These are phyloP conservation scores for Murina feae DNA, from an alignment of 2,113 vertebrate genomes.

Conservation along the genomic window DNA sequence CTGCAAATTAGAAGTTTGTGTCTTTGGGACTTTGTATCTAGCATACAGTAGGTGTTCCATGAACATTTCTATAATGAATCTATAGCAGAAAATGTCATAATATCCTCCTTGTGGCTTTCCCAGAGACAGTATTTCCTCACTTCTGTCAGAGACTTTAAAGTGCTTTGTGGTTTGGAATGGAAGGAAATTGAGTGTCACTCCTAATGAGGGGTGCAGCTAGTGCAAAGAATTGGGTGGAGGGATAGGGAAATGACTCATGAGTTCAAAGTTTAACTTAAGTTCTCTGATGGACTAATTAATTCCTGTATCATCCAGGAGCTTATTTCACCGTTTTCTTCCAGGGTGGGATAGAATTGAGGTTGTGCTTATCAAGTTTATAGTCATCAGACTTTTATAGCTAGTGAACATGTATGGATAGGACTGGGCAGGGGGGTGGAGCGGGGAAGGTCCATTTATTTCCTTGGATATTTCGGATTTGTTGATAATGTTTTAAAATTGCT, in stretches of 20 bases:
- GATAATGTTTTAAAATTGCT: background rate
- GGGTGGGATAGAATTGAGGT: background rate
- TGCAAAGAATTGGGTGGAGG: background rate
- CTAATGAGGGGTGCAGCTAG: background rate
- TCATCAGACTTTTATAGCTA: background rate
- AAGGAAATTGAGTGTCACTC: background rate
- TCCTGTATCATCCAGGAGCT: background rate
- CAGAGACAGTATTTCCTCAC: background rate
- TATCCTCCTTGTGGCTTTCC: background rate
- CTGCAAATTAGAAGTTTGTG: background rate
- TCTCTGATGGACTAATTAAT: background rate
- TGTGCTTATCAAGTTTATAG: background rate
- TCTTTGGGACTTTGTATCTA: background rate
- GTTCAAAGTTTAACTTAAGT: background rate
- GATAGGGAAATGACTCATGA: background rate
- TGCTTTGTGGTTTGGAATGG: background rate
- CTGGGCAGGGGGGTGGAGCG: rapidly evolving
- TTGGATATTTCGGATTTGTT: background rate
- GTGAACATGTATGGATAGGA: background rate
- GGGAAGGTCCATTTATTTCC: background rate
- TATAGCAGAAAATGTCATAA: background rate
- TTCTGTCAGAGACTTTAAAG: background rate
- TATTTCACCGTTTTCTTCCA: background rate
- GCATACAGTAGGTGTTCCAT: background rate
- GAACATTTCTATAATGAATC: background rate